A percentile compares a stretch with the other conserved stretches of the same genome.
These are phyloP conservation scores for Brenthis hecate DNA, from an alignment of 2,888 invertebrate species.

Conservation along the genomic window DNA sequence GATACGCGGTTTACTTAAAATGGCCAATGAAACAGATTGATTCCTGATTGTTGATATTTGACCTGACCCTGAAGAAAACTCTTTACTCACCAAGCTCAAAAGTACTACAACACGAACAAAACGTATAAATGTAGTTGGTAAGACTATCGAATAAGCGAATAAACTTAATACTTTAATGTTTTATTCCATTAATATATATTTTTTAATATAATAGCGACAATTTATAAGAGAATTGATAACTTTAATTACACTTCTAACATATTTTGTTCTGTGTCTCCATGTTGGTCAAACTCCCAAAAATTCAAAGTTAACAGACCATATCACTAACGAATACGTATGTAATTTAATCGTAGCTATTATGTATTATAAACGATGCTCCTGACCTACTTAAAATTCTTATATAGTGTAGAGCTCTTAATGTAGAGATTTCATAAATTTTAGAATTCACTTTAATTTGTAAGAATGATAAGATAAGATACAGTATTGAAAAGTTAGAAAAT, in stretches of 20 bases:
- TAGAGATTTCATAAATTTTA: too few relatives aligned
- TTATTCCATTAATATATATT: too few relatives aligned
- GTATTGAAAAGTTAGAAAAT: too few relatives aligned
- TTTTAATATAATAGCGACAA: too few relatives aligned
- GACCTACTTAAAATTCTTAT: slow-evolving; percentile 20
- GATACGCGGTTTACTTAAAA: not conserved
- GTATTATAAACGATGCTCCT: slow-evolving; percentile 18
- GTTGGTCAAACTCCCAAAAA: slow-evolving; percentile 21
- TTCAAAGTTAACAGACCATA: slow-evolving; percentile 21
- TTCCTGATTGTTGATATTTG: not conserved
- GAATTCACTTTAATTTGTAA: too few relatives aligned
- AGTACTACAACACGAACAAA: too few relatives aligned
- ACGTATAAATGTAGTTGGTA: too few relatives aligned
- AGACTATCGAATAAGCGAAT: too few relatives aligned
- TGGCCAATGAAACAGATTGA: not conserved
- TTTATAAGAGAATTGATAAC: not conserved
- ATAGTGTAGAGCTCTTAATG: not conserved
- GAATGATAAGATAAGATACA: too few relatives aligned
- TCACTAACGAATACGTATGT: slow-evolving; percentile 18
- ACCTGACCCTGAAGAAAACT: not conserved
- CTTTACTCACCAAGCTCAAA: too few relatives aligned
- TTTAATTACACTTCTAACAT: not conserved
- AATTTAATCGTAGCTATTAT: slow-evolving; percentile 10
- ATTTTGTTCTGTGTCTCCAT: not conserved
- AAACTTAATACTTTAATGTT: too few relatives aligned